phyloP scores from a whole-genome alignment of 2,888 invertebrate species.

The Pardosa pseudoannulata region DNA sequence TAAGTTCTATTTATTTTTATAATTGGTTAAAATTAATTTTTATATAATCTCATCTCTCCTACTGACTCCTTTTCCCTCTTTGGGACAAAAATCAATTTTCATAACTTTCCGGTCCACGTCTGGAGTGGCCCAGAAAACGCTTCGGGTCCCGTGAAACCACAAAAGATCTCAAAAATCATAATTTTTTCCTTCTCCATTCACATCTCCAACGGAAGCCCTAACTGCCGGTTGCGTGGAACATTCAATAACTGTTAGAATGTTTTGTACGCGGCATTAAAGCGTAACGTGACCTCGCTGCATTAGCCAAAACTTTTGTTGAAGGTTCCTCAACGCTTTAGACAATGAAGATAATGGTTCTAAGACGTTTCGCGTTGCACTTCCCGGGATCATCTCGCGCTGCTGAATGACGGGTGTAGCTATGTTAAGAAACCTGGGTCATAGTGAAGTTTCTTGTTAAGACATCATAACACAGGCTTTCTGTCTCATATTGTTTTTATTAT shows the following conservation, averaged over 20 bases:
- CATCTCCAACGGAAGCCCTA: background rate
- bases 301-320: constrained; percentile 27
- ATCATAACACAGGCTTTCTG: background rate
- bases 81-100: background rate
- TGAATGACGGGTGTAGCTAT: constrained; percentile 44
- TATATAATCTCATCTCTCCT: too few species aligned
- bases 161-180: background rate
- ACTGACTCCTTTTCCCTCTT: background rate
- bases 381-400: too few species aligned
- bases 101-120: constrained; percentile 9
- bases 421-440: background rate
- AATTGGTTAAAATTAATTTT: too few species aligned
- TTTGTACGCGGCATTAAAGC: constrained; percentile 19
- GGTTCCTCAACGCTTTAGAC: constrained; percentile 4
- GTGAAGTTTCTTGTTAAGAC: constrained; percentile 3
- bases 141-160: background rate
- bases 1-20: too few species aligned
- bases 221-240: constrained; percentile 6
- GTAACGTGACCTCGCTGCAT: constrained; percentile 37
- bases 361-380: constrained; percentile 12
- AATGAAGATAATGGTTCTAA: constrained; percentile 38
- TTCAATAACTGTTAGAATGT: constrained; percentile 55
- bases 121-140: background rate
- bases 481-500: too few species aligned
- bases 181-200: constrained; percentile 1